Percentiles rank a stretch among this genome's conserved stretches.
Evolutionary conservation across 2,888 invertebrate genomes (phyloP).

Genomic region (Pachycephus smyrnensis): DNA sequence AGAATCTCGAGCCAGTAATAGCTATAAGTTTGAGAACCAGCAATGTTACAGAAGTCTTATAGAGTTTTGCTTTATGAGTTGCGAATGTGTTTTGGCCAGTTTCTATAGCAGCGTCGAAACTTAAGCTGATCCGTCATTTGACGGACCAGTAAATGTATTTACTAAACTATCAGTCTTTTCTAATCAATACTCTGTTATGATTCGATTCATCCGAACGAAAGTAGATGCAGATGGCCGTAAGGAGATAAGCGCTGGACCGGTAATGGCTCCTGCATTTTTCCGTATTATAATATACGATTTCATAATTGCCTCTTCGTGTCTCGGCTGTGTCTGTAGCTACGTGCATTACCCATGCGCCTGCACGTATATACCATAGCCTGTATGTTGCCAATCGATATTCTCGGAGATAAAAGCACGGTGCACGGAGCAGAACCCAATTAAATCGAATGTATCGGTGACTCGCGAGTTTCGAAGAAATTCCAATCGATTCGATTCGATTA

Average conservation of each 20-base stretch:
- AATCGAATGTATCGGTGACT: slow-evolving; percentile 44
- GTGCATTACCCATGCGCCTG: not conserved
- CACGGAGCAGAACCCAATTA: slow-evolving; percentile 39
- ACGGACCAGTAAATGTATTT: not conserved
- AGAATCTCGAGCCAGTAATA: not conserved
- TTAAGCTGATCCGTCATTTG: not conserved
- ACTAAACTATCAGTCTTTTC: not conserved
- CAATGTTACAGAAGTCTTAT: not conserved
- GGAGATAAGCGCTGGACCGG: not conserved
- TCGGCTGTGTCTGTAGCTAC: not conserved
- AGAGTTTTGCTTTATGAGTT: not conserved
- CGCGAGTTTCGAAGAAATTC: slow-evolving; percentile 26
- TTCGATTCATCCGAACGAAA: not conserved
- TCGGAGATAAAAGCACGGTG: not conserved
- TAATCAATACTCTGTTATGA: not conserved
- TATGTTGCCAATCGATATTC: not conserved
- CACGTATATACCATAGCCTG: not conserved
- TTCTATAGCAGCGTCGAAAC: not conserved
- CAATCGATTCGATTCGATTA: not conserved
- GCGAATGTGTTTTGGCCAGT: not conserved
- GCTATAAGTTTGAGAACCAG: not conserved
- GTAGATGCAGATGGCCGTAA: not conserved
- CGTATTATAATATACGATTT: not conserved
- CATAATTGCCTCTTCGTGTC: not conserved
- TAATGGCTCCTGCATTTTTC: not conserved